phyloP scores from a whole-genome alignment of 2,797 vertebrate species.

The Hypotaenidia okinawae region DNA sequence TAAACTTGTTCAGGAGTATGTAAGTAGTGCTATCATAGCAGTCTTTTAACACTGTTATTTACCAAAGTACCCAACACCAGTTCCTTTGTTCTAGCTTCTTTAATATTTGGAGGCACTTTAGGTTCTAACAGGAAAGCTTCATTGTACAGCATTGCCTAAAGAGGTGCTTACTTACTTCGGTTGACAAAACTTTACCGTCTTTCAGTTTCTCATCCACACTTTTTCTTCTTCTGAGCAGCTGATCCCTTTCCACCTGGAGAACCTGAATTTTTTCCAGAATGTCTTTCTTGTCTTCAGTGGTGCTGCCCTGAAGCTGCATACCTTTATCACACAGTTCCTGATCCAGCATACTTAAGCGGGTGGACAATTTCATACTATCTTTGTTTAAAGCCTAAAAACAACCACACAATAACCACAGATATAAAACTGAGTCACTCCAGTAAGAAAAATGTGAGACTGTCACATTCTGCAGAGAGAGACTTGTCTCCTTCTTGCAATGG shows the following conservation, averaged over 20 bases:
- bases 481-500: not conserved
- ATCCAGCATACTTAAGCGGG: constrained; percentile 82
- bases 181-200: constrained; percentile 80
- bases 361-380: constrained; percentile 83
- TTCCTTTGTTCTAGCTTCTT: not conserved
- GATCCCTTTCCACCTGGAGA: constrained; percentile 80
- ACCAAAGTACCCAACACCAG: not conserved
- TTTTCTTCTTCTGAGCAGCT: constrained; percentile 80
- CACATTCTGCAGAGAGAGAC: not conserved
- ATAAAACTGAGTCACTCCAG: not conserved
- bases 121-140: not conserved
- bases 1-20: not conserved
- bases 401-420: not conserved
- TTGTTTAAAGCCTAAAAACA: constrained; percentile 82
- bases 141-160: not conserved
- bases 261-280: constrained; percentile 78
- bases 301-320: constrained; percentile 60
- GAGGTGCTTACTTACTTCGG: constrained; percentile 81
- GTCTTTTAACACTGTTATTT: not conserved
- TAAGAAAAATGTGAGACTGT: not conserved
- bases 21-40: not conserved
- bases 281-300: constrained; percentile 70
- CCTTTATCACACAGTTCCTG: constrained; percentile 81
- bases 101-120: not conserved
- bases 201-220: constrained; percentile 83